Base-by-base conservation (phyloP, 1,140 invertebrate species). In the Trissolcus basalis region DNA sequence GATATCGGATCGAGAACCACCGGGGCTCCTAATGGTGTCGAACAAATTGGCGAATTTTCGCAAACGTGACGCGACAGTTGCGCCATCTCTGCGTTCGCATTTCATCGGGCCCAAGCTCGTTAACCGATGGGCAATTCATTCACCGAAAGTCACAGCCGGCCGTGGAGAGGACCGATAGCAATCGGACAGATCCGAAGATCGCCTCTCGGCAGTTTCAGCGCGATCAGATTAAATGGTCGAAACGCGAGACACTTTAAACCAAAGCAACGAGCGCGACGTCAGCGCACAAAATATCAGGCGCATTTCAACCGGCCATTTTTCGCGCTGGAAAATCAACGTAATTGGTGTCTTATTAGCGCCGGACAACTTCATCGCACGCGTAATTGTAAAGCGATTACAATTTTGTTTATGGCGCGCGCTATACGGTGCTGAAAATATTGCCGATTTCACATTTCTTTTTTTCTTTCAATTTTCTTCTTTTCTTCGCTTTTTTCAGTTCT, bases 221-320 rank as follows among this genome's bases (percentile, higher is more conserved):
- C 69, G 64, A 78, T 78, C 75, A 78, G 69, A 78, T 78, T 73
- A 73, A 73, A 72, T 67, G 32, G 36, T 77, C 58, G 63, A 53
- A 77, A 54, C 50, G 56, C 19, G 44, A 19, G 61, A 67, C 67
- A 68, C 44, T 45, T 68, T 27, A 27, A 27, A 64, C 50, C 51
- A 9, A 69, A 51, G 64, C 48, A 65, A 65, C 45, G 60, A 47
- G 27, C 56, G 59, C 69, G n/a, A 27, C 19, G 19, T 27, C 19
- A 27, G 19, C 19, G 19, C 19, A 27, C 19, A 27, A 27, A 27
- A 27, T 64, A 69, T 39, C 53, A 72, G 72, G 39, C 13, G 13
- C 35, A 41, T 39, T 60, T 35, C n/a, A 0, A 32, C 15, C n/a
- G 45, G 14, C n/a, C 12, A 44, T 54, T 67, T 61, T 71, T 65